Evolutionary conservation across 2,888 invertebrate species (phyloP), one percentile per base, ranked within the genome.

Genomic region (Cistogaster globosa): DNA sequence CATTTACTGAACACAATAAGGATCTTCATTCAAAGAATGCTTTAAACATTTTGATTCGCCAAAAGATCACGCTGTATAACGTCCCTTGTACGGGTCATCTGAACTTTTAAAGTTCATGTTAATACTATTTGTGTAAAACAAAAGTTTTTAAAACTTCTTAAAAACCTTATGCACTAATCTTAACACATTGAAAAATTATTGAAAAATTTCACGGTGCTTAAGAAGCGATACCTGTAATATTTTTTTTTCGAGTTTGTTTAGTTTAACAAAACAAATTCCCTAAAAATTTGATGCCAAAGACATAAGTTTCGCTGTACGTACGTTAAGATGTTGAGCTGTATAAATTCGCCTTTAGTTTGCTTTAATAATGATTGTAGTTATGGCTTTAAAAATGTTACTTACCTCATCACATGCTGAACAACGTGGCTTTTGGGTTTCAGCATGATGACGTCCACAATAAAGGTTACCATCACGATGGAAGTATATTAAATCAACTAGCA

Each of bases 351-450:
- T 57, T 57, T 42, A 22, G 18, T 0, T 18, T 57, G 6, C n/a
- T 16, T 3, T 20, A 42, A 53, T 53, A 55, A 45, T 18, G 16
- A n/a, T 55, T 63, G 48, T 48, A 38, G 67, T 67, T 74, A 45
- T 78, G 77, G 2, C 1, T 48, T 6, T 22, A 74, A 55, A 57
- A 16, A 57, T 36, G 36, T 48, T 53, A 88, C 89, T 93, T 91
- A 98, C 98, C 96, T 99, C 99, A 94, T 99, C 99, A 92, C 99
- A 99, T 58, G 98, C 98, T 8, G 98, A 97, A 93, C 99, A 99
- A 84, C 99, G 93, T 0, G 99, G 99, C 92, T 99, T 99, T 88
- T 98, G 94, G 7, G 97, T 96, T 94, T 99, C 99, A 2, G 99
- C 98, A 93, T 99, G 99, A 92, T 99, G 99, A 75, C 99, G 94